Evolutionary conservation across 2,888 invertebrate species (phyloP).

Genomic region (Chromoteleia sp.): DNA sequence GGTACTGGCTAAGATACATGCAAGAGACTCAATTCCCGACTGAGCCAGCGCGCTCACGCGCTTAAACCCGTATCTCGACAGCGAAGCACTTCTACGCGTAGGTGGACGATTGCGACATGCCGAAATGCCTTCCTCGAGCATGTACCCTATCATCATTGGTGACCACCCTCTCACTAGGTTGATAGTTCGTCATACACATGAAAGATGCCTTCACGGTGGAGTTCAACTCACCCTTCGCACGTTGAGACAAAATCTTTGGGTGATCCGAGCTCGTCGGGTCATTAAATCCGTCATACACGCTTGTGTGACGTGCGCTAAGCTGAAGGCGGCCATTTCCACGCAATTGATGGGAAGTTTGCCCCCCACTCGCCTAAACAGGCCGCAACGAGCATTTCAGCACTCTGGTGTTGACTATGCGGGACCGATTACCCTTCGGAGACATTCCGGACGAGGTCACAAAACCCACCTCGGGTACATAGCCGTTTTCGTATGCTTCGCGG

Average conservation of each 20-base stretch:
- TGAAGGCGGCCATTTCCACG: not conserved
- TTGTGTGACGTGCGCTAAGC: slow-evolving; percentile 47
- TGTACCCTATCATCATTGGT: not conserved
- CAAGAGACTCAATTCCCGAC: too few species aligned
- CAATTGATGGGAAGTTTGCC: slow-evolving; percentile 55
- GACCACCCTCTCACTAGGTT: not conserved
- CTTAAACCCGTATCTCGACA: too few species aligned
- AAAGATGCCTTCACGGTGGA: slow-evolving; percentile 51
- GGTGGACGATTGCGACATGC: too few species aligned
- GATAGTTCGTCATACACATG: not conserved
- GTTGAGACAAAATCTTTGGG: slow-evolving; percentile 48
- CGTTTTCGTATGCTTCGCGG: slow-evolving; percentile 73
- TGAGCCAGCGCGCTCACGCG: too few species aligned
- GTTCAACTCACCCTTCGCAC: slow-evolving; percentile 41
- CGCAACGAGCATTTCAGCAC: slow-evolving; percentile 24
- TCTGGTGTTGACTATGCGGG: slow-evolving; percentile 72
- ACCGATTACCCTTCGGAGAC: slow-evolving; percentile 34
- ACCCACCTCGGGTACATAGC: slow-evolving; percentile 64
- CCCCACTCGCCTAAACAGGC: slow-evolving; percentile 25
- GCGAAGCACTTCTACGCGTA: too few species aligned
- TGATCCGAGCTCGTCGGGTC: slow-evolving; percentile 18
- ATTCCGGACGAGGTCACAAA: slow-evolving; percentile 57
- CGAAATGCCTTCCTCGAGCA: not conserved
- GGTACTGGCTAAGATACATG: too few species aligned
- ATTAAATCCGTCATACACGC: slow-evolving; percentile 31